Conservation (phyloP, 23 tunicate genomes). For the Ciona savignyi region DNA sequence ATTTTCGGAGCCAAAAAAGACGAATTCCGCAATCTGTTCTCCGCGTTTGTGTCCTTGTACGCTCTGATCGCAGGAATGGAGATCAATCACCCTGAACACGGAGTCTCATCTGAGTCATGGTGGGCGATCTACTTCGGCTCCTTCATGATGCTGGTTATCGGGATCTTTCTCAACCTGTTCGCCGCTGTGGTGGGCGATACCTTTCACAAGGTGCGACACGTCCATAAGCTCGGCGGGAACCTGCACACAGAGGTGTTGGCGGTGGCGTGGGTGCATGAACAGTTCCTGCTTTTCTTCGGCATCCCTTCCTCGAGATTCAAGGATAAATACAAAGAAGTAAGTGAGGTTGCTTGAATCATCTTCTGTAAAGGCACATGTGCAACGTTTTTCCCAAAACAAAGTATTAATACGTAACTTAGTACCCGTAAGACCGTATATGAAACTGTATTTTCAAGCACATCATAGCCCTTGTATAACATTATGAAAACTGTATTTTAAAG, state of each 20-base stretch:
- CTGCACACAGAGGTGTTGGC: constrained; percentile 67
- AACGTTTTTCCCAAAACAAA: too few relatives aligned
- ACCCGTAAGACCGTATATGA: too few relatives aligned
- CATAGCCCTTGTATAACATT: too few relatives aligned
- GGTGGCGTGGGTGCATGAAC: constrained; percentile 60
- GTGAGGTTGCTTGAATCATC: too few relatives aligned
- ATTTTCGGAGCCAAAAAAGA: constrained; percentile 7
- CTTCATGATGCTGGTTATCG: constrained; percentile 32
- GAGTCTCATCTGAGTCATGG: constrained; percentile 17
- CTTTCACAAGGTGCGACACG: constrained; percentile 15
- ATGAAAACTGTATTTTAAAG: too few relatives aligned
- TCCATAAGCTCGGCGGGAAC: background rate
- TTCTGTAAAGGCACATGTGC: too few relatives aligned
- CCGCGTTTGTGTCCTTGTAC: constrained; percentile 12
- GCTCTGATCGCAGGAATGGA: constrained; percentile 44
- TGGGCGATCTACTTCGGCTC: constrained; percentile 34
- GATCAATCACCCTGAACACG: constrained; percentile 19
- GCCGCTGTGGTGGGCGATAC: constrained; percentile 46
- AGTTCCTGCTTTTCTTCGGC: constrained; percentile 21
- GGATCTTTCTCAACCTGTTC: constrained; percentile 36
- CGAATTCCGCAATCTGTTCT: constrained; percentile 6
- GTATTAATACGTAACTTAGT: too few relatives aligned
- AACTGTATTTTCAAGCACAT: too few relatives aligned
- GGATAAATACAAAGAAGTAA: constrained; percentile 23
- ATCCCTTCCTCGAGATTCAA: constrained; percentile 3